Conservation (phyloP, 2,888 invertebrate genomes). For the Polyploca ridens region DNA sequence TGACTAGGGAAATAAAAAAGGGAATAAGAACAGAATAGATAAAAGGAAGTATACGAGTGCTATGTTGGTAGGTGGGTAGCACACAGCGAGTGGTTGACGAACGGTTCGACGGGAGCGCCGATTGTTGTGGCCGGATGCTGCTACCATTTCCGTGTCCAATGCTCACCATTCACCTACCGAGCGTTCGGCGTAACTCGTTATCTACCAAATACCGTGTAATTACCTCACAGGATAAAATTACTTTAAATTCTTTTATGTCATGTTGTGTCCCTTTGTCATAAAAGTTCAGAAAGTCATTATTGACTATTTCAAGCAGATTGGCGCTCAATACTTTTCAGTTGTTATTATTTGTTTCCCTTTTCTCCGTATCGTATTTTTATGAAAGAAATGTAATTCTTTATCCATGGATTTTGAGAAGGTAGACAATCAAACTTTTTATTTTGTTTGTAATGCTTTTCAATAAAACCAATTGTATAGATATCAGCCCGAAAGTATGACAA, state of each 20-base stretch:
- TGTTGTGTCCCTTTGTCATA: slow-evolving; percentile 23
- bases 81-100: slow-evolving; percentile 38
- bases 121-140: slow-evolving; percentile 76
- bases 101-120: slow-evolving; percentile 35
- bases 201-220: slow-evolving; percentile 53
- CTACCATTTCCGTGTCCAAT: slow-evolving; percentile 70
- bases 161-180: slow-evolving; percentile 59
- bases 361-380: background rate
- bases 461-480: slow-evolving; percentile 17
- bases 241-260: slow-evolving; percentile 29
- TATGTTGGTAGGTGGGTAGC: slow-evolving; percentile 31
- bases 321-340: background rate
- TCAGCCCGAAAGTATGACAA: background rate
- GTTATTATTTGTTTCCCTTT: background rate
- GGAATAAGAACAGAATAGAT: background rate
- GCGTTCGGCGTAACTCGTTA: slow-evolving; percentile 54
- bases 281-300: slow-evolving; percentile 6
- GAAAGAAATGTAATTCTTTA: background rate
- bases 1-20: background rate
- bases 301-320: background rate
- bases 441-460: slow-evolving; percentile 8
- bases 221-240: slow-evolving; percentile 42
- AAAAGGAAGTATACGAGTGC: slow-evolving; percentile 14
- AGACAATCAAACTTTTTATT: slow-evolving; percentile 25
- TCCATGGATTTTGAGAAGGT: background rate